phyloP scores from a whole-genome alignment of 2,113 vertebrate species.

The Triplophysa dalaica region DNA sequence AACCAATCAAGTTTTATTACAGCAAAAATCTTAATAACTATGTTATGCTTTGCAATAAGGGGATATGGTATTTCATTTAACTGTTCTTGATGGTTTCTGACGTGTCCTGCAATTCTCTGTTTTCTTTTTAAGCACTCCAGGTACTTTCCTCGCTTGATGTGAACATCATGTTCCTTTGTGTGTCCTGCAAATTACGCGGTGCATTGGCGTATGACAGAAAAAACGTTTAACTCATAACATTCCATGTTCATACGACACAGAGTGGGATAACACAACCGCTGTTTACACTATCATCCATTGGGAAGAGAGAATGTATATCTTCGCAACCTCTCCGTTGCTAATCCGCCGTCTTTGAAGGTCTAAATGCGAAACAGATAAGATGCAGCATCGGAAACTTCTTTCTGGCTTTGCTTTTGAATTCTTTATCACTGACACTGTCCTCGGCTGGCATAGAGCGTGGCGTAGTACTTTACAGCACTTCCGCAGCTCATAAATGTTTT shows the following conservation, averaged over 20 bases:
- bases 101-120: conserved; percentile 58
- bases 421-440: conserved; percentile 37
- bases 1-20: conserved; percentile 66
- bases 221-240: conserved; percentile 55
- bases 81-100: conserved; percentile 61
- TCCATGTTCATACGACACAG: conserved; percentile 56
- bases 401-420: conserved; percentile 41
- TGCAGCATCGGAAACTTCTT: background rate
- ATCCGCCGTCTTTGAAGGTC: conserved; percentile 29
- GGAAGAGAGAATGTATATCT: background rate
- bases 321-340: background rate
- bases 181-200: conserved; percentile 45
- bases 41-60: conserved; percentile 57
- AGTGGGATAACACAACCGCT: conserved; percentile 49
- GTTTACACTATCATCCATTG: conserved; percentile 55
- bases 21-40: conserved; percentile 60
- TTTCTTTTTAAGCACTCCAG: conserved; percentile 58
- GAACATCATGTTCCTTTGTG: conserved; percentile 60
- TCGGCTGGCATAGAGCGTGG: background rate
- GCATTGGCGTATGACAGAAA: conserved; percentile 27
- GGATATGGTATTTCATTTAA: conserved; percentile 58
- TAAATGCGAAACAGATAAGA: conserved; percentile 58
- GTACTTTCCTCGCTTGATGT: conserved; percentile 53
- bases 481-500: conserved; percentile 68
- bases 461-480: conserved; percentile 52